These are phyloP conservation scores for Dryocosmus kuriphilus DNA, from an alignment of 2,888 invertebrate species.

Conservation along the genomic window DNA sequence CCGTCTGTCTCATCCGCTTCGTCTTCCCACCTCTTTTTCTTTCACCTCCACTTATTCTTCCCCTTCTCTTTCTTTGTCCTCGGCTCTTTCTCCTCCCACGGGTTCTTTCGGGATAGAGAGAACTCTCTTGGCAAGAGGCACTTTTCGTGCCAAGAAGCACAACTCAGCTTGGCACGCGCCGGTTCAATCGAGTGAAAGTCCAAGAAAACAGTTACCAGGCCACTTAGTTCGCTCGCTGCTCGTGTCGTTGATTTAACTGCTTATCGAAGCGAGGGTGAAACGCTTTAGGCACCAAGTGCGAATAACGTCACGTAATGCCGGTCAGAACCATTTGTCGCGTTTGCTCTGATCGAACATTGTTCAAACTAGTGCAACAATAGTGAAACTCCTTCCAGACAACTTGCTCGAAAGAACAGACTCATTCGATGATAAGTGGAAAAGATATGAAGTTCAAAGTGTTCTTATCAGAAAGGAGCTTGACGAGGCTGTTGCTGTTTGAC, in stretches of 20 bases:
- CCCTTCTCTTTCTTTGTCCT: conserved; percentile 43
- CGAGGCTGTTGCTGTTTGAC: neutral
- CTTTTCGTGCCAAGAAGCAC: conserved; percentile 53
- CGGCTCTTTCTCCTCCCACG: conserved; percentile 50
- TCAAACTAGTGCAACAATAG: conserved; percentile 24
- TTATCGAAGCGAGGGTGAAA: conserved; percentile 39
- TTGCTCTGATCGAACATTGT: conserved; percentile 30
- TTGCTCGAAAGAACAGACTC: neutral
- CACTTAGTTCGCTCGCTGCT: conserved; percentile 38
- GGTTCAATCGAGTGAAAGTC: conserved; percentile 40
- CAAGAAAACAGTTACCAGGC: conserved; percentile 40
- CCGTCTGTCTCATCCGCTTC: conserved; percentile 42
- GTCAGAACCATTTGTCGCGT: conserved; percentile 26
- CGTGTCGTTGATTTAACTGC: conserved; percentile 40
- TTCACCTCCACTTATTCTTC: conserved; percentile 31
- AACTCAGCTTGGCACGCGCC: conserved; percentile 48
- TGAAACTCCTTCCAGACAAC: conserved; percentile 10
- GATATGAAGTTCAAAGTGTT: conserved; percentile 31
- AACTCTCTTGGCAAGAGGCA: conserved; percentile 56
- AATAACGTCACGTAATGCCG: conserved; percentile 32
- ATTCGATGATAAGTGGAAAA: conserved; percentile 32
- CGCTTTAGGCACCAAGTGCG: conserved; percentile 28
- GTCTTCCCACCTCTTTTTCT: conserved; percentile 29
- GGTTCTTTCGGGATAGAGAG: conserved; percentile 51
- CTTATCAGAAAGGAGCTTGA: conserved; percentile 25